These are phyloP conservation scores for Glossophaga mutica DNA, from an alignment of 2,797 vertebrate species.

Conservation along the genomic window DNA sequence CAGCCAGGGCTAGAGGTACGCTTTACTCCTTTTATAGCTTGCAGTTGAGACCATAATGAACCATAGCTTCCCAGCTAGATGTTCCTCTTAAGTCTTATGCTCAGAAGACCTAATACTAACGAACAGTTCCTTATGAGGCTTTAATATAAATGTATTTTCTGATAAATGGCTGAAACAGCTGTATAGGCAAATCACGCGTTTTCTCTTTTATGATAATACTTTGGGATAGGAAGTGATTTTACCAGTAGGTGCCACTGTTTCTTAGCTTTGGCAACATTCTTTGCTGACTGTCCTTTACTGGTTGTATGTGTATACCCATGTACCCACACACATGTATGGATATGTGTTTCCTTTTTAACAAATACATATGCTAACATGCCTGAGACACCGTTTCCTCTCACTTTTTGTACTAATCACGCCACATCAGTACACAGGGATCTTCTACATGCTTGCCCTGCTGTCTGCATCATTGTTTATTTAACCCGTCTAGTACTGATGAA, in stretches of 20 bases:
- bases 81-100: constrained; percentile 45
- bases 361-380: background rate
- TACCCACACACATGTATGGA: background rate
- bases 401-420: background rate
- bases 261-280: constrained; percentile 15
- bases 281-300: background rate
- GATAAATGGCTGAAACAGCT: constrained; percentile 27
- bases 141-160: constrained; percentile 54
- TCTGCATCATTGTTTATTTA: background rate
- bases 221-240: constrained; percentile 17
- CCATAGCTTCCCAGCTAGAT: constrained; percentile 51
- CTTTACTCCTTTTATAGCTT: constrained; percentile 50
- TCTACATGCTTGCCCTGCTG: background rate
- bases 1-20: background rate
- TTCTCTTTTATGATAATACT: constrained; percentile 22
- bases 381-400: background rate
- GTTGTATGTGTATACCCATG: background rate
- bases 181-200: background rate
- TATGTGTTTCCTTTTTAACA: background rate
- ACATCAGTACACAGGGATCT: background rate
- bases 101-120: constrained; percentile 39
- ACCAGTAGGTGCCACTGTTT: constrained; percentile 72
- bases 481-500: background rate
- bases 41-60: constrained; percentile 51
- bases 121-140: constrained; percentile 52